Evolutionary conservation across 2,797 vertebrate species (phyloP).

Genomic region (Graptemys geographica): DNA sequence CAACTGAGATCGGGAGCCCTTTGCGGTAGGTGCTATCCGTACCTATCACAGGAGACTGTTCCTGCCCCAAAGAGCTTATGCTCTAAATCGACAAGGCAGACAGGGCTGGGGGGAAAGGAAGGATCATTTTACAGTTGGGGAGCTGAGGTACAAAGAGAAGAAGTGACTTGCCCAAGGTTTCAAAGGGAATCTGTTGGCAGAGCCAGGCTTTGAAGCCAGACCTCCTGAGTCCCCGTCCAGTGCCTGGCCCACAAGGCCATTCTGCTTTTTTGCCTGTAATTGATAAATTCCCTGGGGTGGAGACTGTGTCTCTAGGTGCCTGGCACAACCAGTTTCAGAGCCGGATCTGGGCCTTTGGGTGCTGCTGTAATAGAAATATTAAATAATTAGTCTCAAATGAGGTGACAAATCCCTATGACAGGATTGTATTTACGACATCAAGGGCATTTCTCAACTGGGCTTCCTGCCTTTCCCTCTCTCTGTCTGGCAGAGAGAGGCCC

Average conservation of each 20-base stretch:
- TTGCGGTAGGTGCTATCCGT: too few relatives aligned
- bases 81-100: too few relatives aligned
- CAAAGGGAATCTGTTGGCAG: background rate
- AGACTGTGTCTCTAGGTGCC: background rate
- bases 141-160: background rate
- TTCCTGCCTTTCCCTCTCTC: background rate
- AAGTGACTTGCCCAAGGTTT: background rate
- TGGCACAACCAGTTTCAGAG: conserved; percentile 16
- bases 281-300: background rate
- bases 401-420: background rate
- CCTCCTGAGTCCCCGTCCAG: background rate
- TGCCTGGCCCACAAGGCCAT: background rate
- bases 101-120: background rate
- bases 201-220: background rate
- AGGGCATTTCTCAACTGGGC: background rate
- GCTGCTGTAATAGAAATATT: conserved; percentile 33
- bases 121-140: accelerated
- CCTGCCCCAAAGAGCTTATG: background rate
- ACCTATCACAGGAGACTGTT: background rate
- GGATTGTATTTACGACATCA: background rate
- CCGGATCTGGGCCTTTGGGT: conserved; percentile 38
- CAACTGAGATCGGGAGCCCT: background rate
- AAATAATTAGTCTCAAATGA: conserved; percentile 61
- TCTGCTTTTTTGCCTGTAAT: background rate
- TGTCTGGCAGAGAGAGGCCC: background rate